Percentiles rank a stretch among this genome's conserved stretches.
Evolutionary conservation across 2,888 invertebrate genomes (phyloP).

Genomic region (Tetropium fuscum): DNA sequence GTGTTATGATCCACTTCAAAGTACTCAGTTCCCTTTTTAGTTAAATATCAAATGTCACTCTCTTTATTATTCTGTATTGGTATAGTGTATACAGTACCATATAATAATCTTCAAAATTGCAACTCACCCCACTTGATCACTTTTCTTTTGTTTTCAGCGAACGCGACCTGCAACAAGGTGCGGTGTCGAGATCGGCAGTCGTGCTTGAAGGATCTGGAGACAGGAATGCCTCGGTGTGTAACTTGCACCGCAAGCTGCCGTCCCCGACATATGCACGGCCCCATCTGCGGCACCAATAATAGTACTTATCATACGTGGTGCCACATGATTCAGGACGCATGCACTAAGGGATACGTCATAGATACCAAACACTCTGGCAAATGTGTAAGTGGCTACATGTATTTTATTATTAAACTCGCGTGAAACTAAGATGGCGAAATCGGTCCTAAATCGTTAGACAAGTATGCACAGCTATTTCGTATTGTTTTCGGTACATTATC

Average conservation of each 20-base stretch:
- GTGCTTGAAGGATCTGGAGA: conserved; percentile 74
- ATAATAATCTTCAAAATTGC: neutral
- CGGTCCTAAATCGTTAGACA: neutral
- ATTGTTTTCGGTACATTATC: no score
- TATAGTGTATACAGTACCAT: no score
- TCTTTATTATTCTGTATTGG: no score
- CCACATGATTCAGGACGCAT: conserved; percentile 83
- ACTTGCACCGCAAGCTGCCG: conserved; percentile 76
- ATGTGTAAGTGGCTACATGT: conserved; percentile 63
- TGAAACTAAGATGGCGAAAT: neutral
- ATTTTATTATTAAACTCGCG: neutral
- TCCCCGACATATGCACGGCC: conserved; percentile 66
- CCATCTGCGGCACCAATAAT: conserved; percentile 80
- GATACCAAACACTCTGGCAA: conserved; percentile 77
- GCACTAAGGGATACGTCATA: conserved; percentile 77
- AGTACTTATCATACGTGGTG: conserved; percentile 83
- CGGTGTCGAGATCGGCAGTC: conserved; percentile 76
- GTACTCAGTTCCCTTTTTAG: no score
- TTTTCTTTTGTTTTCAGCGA: conserved; percentile 67
- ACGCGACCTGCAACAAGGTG: conserved; percentile 75
- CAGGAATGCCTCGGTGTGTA: conserved; percentile 78
- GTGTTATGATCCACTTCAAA: no score
- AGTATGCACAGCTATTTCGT: no score
- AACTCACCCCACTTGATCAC: neutral
- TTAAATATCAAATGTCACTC: no score